Evolutionary conservation across 2,797 vertebrate genomes (phyloP).

Genomic region (Leptatherina wallacei): DNA sequence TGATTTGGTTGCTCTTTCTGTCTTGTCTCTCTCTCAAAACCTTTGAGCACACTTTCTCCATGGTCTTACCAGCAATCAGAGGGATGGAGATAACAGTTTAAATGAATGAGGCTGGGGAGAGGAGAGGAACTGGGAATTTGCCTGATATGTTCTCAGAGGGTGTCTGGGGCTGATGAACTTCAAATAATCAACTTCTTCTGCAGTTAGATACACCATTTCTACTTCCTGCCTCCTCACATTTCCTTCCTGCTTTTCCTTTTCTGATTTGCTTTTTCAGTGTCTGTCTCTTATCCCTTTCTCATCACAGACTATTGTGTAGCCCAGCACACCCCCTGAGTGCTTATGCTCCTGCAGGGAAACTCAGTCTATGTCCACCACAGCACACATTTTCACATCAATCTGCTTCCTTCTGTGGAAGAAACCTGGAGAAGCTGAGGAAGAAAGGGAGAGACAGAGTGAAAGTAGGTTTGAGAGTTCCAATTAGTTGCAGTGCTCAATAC

Average conservation of each 20-base stretch:
- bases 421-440: background rate
- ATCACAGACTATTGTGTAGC: slow-evolving; percentile 30
- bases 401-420: slow-evolving; percentile 3
- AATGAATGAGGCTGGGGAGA: slow-evolving; percentile 57
- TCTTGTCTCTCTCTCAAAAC: slow-evolving; percentile 44
- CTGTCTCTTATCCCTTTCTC: slow-evolving; percentile 1
- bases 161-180: slow-evolving; percentile 48
- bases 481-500: slow-evolving; percentile 28
- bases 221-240: slow-evolving; percentile 19
- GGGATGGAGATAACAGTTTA: slow-evolving; percentile 61
- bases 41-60: slow-evolving; percentile 61
- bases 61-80: slow-evolving; percentile 57
- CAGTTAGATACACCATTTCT: slow-evolving; percentile 29
- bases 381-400: slow-evolving; percentile 19
- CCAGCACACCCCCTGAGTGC: slow-evolving; percentile 20
- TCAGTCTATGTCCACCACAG: slow-evolving; percentile 10
- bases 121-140: slow-evolving; percentile 54
- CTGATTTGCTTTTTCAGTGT: slow-evolving; percentile 15
- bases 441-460: slow-evolving; percentile 10
- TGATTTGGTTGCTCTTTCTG: slow-evolving; percentile 47
- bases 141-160: slow-evolving; percentile 49
- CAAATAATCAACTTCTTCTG: slow-evolving; percentile 57
- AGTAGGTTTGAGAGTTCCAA: slow-evolving; percentile 30
- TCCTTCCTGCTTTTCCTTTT: background rate
- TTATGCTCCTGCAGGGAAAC: slow-evolving; percentile 4